A percentile compares a stretch with the other conserved stretches of the same genome.
Evolutionary conservation across 2,113 vertebrate species (phyloP).

Genomic region (Loxodonta africana): DNA sequence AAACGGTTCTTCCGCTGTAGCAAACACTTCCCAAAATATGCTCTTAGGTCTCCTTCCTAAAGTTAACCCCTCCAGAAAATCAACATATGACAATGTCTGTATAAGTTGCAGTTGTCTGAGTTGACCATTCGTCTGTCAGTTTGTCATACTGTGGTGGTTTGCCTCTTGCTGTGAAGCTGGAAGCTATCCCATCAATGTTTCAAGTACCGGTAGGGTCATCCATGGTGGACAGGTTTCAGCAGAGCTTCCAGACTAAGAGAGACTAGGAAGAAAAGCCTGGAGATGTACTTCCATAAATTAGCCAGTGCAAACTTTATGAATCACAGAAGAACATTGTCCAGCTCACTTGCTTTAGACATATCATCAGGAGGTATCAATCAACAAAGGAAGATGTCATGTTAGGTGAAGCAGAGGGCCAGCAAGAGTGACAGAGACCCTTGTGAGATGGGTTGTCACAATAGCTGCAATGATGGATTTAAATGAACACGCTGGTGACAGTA

Average conservation of each 20-base stretch:
- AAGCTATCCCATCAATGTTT: not conserved
- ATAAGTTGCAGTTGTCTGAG: not conserved
- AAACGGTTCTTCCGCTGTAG: not conserved
- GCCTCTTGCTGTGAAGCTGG: not conserved
- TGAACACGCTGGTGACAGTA: not conserved
- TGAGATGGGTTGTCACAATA: not conserved
- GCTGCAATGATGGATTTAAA: not conserved
- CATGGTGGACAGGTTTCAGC: not conserved
- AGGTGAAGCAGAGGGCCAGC: not conserved
- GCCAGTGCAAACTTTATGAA: not conserved
- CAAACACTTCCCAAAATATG: slow-evolving; percentile 35
- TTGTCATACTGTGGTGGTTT: not conserved
- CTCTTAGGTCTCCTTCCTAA: not conserved
- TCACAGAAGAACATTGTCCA: not conserved
- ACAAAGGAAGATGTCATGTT: not conserved
- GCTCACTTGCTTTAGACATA: not conserved
- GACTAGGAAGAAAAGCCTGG: not conserved
- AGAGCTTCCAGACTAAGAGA: not conserved
- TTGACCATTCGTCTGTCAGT: not conserved
- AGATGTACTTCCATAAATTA: not conserved
- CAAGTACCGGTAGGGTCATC: not conserved
- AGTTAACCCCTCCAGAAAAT: not conserved
- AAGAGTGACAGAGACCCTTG: not conserved
- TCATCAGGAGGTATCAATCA: not conserved
- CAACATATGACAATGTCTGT: not conserved